Base-by-base conservation (phyloP, 2,797 vertebrate genomes). In the Chiroxiphia lanceolata region DNA sequence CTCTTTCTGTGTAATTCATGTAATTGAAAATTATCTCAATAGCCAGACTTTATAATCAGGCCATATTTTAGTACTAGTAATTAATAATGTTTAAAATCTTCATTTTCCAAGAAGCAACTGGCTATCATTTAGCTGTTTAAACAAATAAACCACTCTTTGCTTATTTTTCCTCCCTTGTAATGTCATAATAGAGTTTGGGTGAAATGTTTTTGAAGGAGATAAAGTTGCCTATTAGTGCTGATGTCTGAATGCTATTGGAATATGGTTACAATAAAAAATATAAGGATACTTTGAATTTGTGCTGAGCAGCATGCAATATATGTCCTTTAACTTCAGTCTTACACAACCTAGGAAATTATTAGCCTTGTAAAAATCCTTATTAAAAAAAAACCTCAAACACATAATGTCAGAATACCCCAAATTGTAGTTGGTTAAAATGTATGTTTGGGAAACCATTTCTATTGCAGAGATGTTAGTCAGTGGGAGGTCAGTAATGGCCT, bases 401-500 rank as follows among this genome's bases (percentile, higher is more conserved):
- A 34, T 16, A 68, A 26, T 59, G 40, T 14, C 54, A 72, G 68
- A 85, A 70, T 76, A 82, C 7, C 20, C 34, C 16, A 50, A 61
- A 88, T 12, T 51, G 15, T 47, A 81, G 57, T 83, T 10, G 10
- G 29, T 88, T 83, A 67, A 87, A 82, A 90, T 29, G 7, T 60
- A 11, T 64, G 25, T 87, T 80, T 68, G n/a, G 70, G 75, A 74
- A 93, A 36, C 68, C 25, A 23, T 85, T 93, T 90, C 83, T 94
- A 25, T 83, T 77, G 60, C 70, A 86, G 89, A 85, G 31, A 94
- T 93, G 65, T 92, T 91, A 82, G 68, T 86, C 94, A 88, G 88
- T 96, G 85, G 91, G 93, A 91, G 93, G 84, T 61, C 71, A 86
- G 38, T 93, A 88, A 88, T 82, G 76, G 47, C 72, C 91, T 95